Base-by-base conservation (phyloP, 2,888 invertebrate species). In the Volucella inflata region DNA sequence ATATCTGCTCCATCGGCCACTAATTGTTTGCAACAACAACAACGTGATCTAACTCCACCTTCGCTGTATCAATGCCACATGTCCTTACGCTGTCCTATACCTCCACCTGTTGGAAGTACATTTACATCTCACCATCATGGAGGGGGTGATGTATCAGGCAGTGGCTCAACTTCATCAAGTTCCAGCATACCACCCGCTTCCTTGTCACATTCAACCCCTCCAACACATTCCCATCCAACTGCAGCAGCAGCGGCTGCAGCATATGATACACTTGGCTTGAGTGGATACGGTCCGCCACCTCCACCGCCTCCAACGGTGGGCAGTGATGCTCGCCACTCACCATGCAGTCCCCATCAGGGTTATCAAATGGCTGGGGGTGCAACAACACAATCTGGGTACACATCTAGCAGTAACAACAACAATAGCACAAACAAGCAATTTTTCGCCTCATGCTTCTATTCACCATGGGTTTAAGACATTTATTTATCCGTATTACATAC, bases 271-370 rank as follows among this genome's bases (percentile, higher is more conserved):
- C 93, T 94, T 30, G 91, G 92, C 50, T 89, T 93, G 38, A 93
- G 93, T 36, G 94, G 89, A 1, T 87, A 87, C 93, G 85, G 87
- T 3, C 89, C 89, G 12, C 88, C 89, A 12, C 88, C 89, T 2
- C 89, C 89, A 0, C 87, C 89, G 16, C 72, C 88, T 14, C 60
- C 89, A 48, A 67, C 71, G 46, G 68, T 87, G 36, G 53, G 83
- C 30, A 85, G 64, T 46, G 94, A 94, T 2, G 92, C 94, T 4
- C 93, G 95, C 70, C 94, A 95, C 51, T 94, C 94, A n/a, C 93
- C 94, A 44, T 95, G 94, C 91, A 95, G 94, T 91, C 95, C 94
- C 64, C 94, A 94, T 88, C 95, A 95, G 91, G 89, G 90, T 42
- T 91, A 91, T 64, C 90, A 90, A 14, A 88, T 90, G 14, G 87